phyloP scores from a whole-genome alignment of 1,140 invertebrate species.

The Halictus rubicundus region DNA sequence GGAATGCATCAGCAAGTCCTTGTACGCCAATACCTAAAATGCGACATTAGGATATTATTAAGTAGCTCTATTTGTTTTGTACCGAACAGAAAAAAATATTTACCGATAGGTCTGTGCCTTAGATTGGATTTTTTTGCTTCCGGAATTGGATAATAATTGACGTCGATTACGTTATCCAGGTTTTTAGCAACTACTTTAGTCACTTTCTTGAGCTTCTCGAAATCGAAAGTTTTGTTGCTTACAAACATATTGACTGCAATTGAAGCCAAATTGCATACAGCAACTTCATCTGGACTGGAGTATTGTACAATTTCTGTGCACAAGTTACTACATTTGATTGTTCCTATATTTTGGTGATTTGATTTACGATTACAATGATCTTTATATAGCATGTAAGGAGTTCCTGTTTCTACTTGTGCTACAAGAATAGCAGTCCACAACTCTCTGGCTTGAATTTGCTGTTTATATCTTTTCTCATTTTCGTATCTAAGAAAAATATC shows the following conservation, averaged over 20 bases:
- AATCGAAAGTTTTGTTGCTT: conserved; percentile 91
- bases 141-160: conserved; percentile 97
- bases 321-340: conserved; percentile 98
- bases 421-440: conserved; percentile 97
- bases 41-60: background rate
- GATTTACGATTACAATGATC: conserved; percentile 98
- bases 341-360: conserved; percentile 99
- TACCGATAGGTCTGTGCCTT: conserved; percentile 95
- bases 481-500: conserved; percentile 88
- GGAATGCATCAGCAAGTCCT: conserved; percentile 97
- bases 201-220: conserved; percentile 92
- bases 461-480: conserved; percentile 87
- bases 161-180: conserved; percentile 98
- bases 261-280: conserved; percentile 99
- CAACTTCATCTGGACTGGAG: conserved; percentile 94
- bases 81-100: conserved; percentile 13
- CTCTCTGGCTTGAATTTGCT: conserved; percentile 91
- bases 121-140: conserved; percentile 95
- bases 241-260: conserved; percentile 99
- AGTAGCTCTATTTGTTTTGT: background rate
- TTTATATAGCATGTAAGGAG: conserved; percentile 99
- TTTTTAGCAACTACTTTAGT: conserved; percentile 95
- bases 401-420: conserved; percentile 98
- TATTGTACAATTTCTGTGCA: conserved; percentile 99
- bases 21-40: conserved; percentile 92